Evolutionary conservation across 2,113 vertebrate genomes (phyloP), one percentile per base, ranked within the genome.

Genomic region (Coturnix japonica): DNA sequence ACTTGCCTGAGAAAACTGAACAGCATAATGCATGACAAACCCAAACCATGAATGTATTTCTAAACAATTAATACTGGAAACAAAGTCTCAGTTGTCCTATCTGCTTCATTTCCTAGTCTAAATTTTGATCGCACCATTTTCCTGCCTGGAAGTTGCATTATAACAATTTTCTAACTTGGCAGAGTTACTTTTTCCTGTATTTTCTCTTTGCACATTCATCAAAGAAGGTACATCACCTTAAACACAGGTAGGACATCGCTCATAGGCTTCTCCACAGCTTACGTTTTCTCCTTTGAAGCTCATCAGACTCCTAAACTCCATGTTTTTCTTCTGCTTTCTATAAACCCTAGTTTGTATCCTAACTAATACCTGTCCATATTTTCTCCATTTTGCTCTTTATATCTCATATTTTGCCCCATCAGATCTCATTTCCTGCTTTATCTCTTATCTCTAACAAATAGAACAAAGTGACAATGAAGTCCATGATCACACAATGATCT

Each of bases 51-150:
- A 90, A 89, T 77, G 44, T 84, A 31, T 67, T 90, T 78, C 67
- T 64, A 44, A 80, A 73, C 51, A 85, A 92, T 85, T 56, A 9
- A 15, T 35, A 35, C 8, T 66, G 67, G 67, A 94, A 87, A 85
- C 25, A 56, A 85, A 23, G 47, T 88, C 73, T 65, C 30, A 80
- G 0, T 83, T 79, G 41, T 82, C 56, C 63, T 41, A 86, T 72
- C 70, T 92, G 64, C 28, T 87, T 70, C 15, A 79, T 81, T 94
- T 90, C 83, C 83, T 91, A 57, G 47, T 75, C 41, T 84, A 60
- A 92, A 73, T 65, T 21, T 66, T 47, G 46, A 87, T 70, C 75
- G 64, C 75, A 56, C 75, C 79, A 69, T 77, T 85, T 87, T 96
- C 89, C 92, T 85, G 60, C n/a, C 43, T 69, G 70, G 26, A 92